Base-by-base conservation (phyloP, 1,140 invertebrate species). In the Microplitis mediator region DNA sequence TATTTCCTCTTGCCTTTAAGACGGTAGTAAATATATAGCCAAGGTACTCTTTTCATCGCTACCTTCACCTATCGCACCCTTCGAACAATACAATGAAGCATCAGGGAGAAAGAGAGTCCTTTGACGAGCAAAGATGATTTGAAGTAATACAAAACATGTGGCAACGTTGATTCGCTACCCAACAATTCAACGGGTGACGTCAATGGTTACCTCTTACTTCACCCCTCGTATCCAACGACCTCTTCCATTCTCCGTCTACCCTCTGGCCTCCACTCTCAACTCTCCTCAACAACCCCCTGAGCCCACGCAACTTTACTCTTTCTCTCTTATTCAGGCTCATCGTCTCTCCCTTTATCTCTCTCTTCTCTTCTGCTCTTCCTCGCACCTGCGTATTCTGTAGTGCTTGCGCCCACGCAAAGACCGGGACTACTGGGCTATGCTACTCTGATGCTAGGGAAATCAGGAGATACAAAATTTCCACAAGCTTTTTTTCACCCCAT, bases 181-280 rank as follows among this genome's bases (percentile, higher is more conserved):
- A 52, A 39, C 14, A 67, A 52, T 67, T 50, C 11, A 45, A 52
- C 54, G 51, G 51, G 52, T 72, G 70, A 72, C 70, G 70, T 72
- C 70, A 72, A 72, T 72, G 70, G 52, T 58, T 14, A 45, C 32
- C 70, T 60, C 63, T 31, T 45, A 6, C 62, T 58, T 67, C 65
- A 54, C 65, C 50, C 50, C 50, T 52, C 65, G 5, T 14, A 13
- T 5, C 11, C 6, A 13, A 50, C 9, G 56, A 23, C 8, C 23
- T n/a, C 65, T 9, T 23, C 60, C 16, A 60, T n/a, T 13, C 34
- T 35, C 60, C 45, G 56, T 35, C 61, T 36, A 9, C 1, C 63
- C 36, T 58, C 16, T 50, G 14, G 13, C 68, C 60, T 34, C 39
- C 8, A 45, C 67, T 68, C 52, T n/a, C 23, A 32, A 68, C 34